Percentiles rank a stretch among this genome's conserved stretches.
These are phyloP conservation scores for Heteronetta atricapilla DNA, from an alignment of 2,113 vertebrate species.

Conservation along the genomic window DNA sequence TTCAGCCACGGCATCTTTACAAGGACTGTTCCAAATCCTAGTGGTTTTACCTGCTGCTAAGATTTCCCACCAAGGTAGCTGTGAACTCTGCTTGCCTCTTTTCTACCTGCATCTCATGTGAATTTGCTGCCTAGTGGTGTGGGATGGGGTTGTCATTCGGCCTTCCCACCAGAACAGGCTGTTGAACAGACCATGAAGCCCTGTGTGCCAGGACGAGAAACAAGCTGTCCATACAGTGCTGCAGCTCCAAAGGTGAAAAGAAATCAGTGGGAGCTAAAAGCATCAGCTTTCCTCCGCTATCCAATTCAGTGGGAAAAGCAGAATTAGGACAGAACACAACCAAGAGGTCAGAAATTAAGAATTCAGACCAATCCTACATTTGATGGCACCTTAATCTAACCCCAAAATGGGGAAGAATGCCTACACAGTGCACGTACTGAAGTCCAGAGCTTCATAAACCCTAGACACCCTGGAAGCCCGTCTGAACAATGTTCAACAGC, in stretches of 20 bases:
- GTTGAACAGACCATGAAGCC: not conserved
- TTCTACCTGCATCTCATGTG: not conserved
- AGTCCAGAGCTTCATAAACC: not conserved
- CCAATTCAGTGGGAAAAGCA: not conserved
- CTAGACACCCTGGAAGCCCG: not conserved
- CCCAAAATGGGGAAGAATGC: not conserved
- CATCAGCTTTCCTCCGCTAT: not conserved
- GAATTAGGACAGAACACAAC: not conserved
- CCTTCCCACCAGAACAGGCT: not conserved
- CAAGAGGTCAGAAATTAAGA: not conserved
- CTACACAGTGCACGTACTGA: not conserved
- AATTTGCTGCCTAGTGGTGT: not conserved
- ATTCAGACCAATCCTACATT: not conserved
- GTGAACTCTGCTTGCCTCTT: not conserved
- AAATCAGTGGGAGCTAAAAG: not conserved
- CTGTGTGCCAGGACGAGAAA: not conserved
- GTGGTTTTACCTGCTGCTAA: not conserved
- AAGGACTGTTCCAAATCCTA: not conserved
- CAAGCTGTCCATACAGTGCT: not conserved
- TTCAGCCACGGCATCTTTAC: not conserved
- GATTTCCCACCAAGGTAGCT: not conserved
- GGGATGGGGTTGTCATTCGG: not conserved
- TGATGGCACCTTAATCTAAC: not conserved
- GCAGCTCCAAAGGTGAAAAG: not conserved
- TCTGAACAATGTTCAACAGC: accelerated